Conservation (phyloP, 2,113 vertebrate genomes). For the Bos javanicus region DNA sequence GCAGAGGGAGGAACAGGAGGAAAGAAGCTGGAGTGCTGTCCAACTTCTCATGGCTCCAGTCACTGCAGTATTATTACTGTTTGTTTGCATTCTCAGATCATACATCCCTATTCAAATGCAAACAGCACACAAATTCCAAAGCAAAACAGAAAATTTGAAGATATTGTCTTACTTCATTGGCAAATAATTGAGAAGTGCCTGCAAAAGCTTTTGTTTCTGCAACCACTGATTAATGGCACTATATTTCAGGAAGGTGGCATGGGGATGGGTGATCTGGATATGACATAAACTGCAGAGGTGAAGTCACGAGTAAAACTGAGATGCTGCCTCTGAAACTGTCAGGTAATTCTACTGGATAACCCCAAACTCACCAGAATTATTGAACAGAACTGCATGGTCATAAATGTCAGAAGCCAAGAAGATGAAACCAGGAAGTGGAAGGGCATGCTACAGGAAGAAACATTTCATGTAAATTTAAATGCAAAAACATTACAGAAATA, state of each 20-base stretch:
- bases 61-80: background rate
- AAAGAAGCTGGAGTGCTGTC: background rate
- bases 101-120: background rate
- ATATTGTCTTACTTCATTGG: background rate
- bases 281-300: background rate
- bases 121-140: background rate
- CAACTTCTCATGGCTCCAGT: background rate
- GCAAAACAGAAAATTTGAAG: background rate
- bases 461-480: background rate
- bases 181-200: background rate
- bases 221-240: background rate
- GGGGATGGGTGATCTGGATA: background rate
- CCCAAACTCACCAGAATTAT: constrained; percentile 88
- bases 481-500: fast-evolving
- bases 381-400: constrained; percentile 90
- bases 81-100: background rate
- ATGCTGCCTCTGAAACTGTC: background rate
- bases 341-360: background rate
- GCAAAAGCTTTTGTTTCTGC: background rate
- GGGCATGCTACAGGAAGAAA: constrained; percentile 85
- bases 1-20: background rate
- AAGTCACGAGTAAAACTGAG: background rate
- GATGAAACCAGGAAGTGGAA: constrained; percentile 95
- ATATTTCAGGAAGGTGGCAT: background rate
- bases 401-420: constrained; percentile 94